Base-by-base conservation (phyloP, 2,888 invertebrate genomes). In the Hypena proboscidalis region DNA sequence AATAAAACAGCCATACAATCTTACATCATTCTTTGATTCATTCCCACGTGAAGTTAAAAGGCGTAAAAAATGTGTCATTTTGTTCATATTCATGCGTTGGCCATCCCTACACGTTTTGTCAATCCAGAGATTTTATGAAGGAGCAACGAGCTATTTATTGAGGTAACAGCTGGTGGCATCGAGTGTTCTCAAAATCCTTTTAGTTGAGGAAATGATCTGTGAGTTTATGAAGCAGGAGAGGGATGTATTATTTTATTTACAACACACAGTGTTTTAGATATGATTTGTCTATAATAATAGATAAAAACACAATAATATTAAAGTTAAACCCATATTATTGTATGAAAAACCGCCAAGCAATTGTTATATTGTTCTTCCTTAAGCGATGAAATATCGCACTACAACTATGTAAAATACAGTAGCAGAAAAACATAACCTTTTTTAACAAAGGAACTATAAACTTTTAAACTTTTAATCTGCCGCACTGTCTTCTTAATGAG, bases 41-140 rank as follows among this genome's bases (percentile, higher is more conserved):
- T 41, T 29, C 27, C 20, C 19, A 34, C 34, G 29, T 34, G 23
- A 41, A 15, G 11, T 35, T 41, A 27, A 27, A 29, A 34, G 29
- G 0, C 34, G 30, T 30, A 35, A 35, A 40, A 29, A 31, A 21
- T 30, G 23, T 36, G 35, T 42, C 42, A 42, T 33, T 29, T 36
- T 31, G 30, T 31, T 21, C 8, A 11, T 31, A 43, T 43, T 43
- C 36, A 36, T 42, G 15, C 13, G 29, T 10, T 22, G 25, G 34
- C 14, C 21, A 13, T 2, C 11, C 14, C 19, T 10, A 31, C 38
- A 45, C 43, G 48, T 53, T 39, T 29, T 23, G 49, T 22, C 34
- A 54, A 38, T 58, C 41, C 40, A 42, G 25, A 48, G 20, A 38
- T 37, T 38, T 58, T 53, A 58, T 49, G 45, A 54, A 21, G 39